Conservation (phyloP, 35 echinoderm and acorn worm genomes). For the Ptychodera flava region DNA sequence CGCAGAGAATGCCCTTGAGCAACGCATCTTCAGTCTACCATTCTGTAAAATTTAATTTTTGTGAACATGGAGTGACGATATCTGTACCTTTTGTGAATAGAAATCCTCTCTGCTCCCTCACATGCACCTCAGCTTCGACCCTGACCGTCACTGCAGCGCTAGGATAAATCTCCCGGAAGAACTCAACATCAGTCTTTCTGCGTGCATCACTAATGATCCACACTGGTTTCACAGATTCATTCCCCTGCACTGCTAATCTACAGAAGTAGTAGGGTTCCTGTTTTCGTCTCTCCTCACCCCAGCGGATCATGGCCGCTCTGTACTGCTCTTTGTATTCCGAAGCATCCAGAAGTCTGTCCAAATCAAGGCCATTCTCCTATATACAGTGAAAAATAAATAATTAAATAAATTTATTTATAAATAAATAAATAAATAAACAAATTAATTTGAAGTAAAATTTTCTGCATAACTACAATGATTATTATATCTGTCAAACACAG, state of each 20-base stretch:
- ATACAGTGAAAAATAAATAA: neutral
- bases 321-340: slow-evolving; percentile 85
- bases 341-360: slow-evolving; percentile 50
- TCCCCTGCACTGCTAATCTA: slow-evolving; percentile 42
- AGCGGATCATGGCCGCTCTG: slow-evolving; percentile 78
- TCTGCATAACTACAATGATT: no score
- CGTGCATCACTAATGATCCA: slow-evolving; percentile 96
- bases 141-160: slow-evolving; percentile 51
- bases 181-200: slow-evolving; percentile 65
- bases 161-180: slow-evolving; percentile 46
- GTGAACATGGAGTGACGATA: no score
- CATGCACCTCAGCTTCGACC: slow-evolving; percentile 52
- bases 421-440: neutral
- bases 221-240: slow-evolving; percentile 18
- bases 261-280: slow-evolving; percentile 73
- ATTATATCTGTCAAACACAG: no score
- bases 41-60: no score
- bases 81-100: slow-evolving; percentile 56
- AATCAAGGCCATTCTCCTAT: slow-evolving; percentile 74
- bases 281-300: slow-evolving; percentile 73
- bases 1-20: no score
- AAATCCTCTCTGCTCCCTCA: slow-evolving; percentile 63
- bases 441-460: neutral
- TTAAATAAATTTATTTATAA: neutral
- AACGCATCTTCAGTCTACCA: no score